Conservation (phyloP, 2,113 vertebrate species). For the Dolichallabes microphthalmus region DNA sequence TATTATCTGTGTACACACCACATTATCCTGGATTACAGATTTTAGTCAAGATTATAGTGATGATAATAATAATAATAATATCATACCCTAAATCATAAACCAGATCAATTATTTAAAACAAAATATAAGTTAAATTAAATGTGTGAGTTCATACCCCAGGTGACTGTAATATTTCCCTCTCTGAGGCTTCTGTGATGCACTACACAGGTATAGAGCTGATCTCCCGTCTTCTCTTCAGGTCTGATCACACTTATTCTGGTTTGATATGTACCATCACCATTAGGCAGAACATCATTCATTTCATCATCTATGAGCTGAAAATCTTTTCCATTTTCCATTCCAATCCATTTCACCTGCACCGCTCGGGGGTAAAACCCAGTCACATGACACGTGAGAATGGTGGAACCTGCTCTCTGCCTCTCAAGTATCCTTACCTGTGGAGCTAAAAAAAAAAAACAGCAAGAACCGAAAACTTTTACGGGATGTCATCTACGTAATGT, state of each 20-base stretch:
- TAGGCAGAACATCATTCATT: slow-evolving; percentile 4
- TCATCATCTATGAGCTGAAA: slow-evolving; percentile 1
- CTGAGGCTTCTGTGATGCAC: slow-evolving; percentile 25
- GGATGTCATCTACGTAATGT: no score
- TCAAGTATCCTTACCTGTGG: slow-evolving; percentile 19
- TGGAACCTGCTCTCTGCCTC: not conserved
- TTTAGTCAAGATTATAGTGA: no score
- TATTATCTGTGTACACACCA: no score
- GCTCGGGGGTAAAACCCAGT: slow-evolving; percentile 31
- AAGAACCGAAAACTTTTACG: no score
- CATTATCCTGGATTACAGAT: no score
- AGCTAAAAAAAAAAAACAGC: not conserved
- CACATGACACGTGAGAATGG: slow-evolving; percentile 31
- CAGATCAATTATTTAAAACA: not conserved
- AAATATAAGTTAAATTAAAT: no score
- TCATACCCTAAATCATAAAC: not conserved
- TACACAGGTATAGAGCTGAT: slow-evolving; percentile 23
- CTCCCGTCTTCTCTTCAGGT: not conserved
- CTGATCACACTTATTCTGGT: slow-evolving; percentile 37
- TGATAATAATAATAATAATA: no score
- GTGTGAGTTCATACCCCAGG: slow-evolving; percentile 16
- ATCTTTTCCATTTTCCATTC: not conserved
- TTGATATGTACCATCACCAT: slow-evolving; percentile 35
- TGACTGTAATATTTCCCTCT: slow-evolving; percentile 12
- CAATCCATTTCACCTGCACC: slow-evolving; percentile 30